phyloP scores from a whole-genome alignment of 2,888 invertebrate genomes.

The Neoascia interrupta region DNA sequence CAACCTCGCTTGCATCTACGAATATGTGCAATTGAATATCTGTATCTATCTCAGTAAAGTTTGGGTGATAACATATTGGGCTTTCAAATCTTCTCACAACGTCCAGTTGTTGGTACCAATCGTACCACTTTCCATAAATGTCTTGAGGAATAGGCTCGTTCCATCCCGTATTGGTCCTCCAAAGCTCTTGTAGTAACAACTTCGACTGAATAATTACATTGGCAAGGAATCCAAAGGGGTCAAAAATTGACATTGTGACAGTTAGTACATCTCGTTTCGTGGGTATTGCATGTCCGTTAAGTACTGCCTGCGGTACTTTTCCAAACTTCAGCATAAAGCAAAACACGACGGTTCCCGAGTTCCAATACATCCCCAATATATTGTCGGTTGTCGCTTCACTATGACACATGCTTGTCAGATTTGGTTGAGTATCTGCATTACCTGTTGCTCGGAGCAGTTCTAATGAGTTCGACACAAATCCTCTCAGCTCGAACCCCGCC shows the following conservation, averaged over 20 bases:
- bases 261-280: neutral
- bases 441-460: neutral
- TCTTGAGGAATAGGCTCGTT: constrained; percentile 5
- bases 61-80: neutral
- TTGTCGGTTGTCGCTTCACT: neutral
- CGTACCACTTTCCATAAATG: neutral
- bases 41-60: neutral
- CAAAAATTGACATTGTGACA: neutral
- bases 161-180: neutral
- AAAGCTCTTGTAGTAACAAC: neutral
- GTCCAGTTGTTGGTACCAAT: constrained; percentile 2
- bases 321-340: neutral
- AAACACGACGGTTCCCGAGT: neutral
- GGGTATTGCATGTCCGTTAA: neutral
- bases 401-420: neutral
- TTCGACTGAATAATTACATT: neutral
- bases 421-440: neutral
- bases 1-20: neutral
- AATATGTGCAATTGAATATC: constrained; percentile 5
- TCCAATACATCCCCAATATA: neutral
- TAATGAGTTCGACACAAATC: constrained; percentile 47
- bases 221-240: neutral
- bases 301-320: neutral
- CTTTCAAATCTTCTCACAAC: neutral
- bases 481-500: constrained; percentile 22